phyloP scores from a whole-genome alignment of 2,888 invertebrate species.

The Hydroisotoma schaefferi region DNA sequence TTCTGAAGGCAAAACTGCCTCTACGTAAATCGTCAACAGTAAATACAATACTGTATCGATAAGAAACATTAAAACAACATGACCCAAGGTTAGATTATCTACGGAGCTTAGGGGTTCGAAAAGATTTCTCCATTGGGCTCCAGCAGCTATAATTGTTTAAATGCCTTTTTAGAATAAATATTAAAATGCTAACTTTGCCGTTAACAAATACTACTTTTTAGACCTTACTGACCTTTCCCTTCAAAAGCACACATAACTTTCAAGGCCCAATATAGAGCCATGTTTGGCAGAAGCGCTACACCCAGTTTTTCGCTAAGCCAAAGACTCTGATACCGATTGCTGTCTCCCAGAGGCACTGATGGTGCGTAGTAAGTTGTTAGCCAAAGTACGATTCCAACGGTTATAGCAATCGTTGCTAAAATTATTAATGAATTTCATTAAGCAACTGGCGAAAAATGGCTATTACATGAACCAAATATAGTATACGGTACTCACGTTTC shows the following conservation, averaged over 20 bases:
- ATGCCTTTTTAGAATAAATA: not conserved
- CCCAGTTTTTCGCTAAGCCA: constrained; percentile 40
- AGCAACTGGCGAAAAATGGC: too few relatives aligned
- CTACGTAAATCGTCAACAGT: constrained; percentile 61
- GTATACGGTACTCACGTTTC: constrained; percentile 51
- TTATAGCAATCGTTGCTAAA: constrained; percentile 50
- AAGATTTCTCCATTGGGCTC: constrained; percentile 52
- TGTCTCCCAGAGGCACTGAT: constrained; percentile 11
- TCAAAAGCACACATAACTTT: constrained; percentile 48
- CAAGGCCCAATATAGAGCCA: constrained; percentile 47
- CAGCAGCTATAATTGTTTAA: constrained; percentile 51
- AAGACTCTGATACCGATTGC: constrained; percentile 21
- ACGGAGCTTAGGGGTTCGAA: constrained; percentile 49
- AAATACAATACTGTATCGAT: constrained; percentile 55
- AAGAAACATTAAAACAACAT: constrained; percentile 51
- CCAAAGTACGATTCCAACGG: constrained; percentile 50
- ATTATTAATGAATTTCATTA: too few relatives aligned
- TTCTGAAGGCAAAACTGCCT: constrained; percentile 63
- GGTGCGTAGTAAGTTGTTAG: constrained; percentile 45
- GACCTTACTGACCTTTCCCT: constrained; percentile 39
- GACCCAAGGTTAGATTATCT: constrained; percentile 50
- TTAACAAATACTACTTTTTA: not conserved
- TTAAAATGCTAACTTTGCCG: not conserved
- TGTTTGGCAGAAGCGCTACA: constrained; percentile 48
- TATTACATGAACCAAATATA: not conserved